phyloP scores from a whole-genome alignment of 2,888 invertebrate genomes.

The Drosophila demipolita region DNA sequence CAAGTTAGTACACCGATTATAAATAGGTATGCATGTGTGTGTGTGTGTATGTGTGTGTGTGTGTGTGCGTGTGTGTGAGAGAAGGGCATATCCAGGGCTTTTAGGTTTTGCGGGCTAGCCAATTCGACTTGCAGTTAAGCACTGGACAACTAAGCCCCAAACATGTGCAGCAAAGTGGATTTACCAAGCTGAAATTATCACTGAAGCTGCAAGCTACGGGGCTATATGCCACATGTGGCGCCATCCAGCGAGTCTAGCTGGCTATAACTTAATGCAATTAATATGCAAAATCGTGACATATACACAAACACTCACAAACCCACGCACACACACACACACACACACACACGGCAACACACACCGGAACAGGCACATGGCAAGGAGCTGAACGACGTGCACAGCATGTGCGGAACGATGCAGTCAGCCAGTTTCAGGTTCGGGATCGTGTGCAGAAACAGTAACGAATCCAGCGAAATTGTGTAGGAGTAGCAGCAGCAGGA shows the following conservation, averaged over 20 bases:
- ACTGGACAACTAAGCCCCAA: conserved; percentile 58
- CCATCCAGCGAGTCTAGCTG: conserved; percentile 58
- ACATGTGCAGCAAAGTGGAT: conserved; percentile 81
- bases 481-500: conserved; percentile 12
- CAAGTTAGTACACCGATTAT: conserved; percentile 36
- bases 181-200: conserved; percentile 78
- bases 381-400: conserved; percentile 67
- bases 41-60: conserved; percentile 8
- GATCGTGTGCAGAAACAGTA: conserved; percentile 62
- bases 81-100: conserved; percentile 31
- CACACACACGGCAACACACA: conserved; percentile 2
- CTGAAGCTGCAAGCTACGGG: conserved; percentile 51
- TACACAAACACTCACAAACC: conserved; percentile 21
- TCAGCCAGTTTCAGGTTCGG: conserved; percentile 58
- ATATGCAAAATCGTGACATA: conserved; percentile 83
- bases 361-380: conserved; percentile 8
- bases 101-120: conserved; percentile 31
- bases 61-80: neutral
- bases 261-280: conserved; percentile 83
- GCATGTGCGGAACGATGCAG: conserved; percentile 80
- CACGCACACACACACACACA: conserved; percentile 25
- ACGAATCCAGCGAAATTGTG: conserved; percentile 46
- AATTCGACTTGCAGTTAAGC: conserved; percentile 64
- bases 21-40: conserved; percentile 19
- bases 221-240: conserved; percentile 72